These are phyloP conservation scores for Eulemur albifrons DNA, from an alignment of 2,797 vertebrate genomes.

Conservation along the genomic window DNA sequence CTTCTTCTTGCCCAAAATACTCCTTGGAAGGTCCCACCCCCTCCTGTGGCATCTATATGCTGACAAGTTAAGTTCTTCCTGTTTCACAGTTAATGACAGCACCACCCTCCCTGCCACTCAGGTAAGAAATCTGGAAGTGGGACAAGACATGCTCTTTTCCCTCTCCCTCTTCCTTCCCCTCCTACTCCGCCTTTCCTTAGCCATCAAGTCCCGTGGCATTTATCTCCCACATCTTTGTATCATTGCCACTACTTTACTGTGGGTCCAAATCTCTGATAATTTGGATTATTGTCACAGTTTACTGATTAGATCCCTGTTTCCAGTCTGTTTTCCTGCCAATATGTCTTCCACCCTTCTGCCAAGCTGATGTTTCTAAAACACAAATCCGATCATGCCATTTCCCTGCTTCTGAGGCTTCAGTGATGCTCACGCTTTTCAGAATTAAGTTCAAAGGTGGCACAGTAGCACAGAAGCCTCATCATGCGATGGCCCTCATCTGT, in stretches of 20 bases:
- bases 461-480: neutral
- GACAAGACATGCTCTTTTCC: neutral
- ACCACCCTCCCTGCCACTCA: neutral
- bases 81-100: neutral
- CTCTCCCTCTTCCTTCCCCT: neutral
- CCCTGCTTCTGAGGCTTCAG: neutral
- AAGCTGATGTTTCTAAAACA: constrained; percentile 35
- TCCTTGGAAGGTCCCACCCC: neutral
- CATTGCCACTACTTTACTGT: neutral
- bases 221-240: neutral
- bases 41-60: neutral
- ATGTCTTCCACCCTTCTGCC: neutral
- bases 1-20: neutral
- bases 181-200: neutral
- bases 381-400: neutral
- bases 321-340: neutral
- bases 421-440: neutral
- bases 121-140: neutral
- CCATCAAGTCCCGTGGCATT: no score
- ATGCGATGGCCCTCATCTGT: rapidly evolving
- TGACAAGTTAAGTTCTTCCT: neutral
- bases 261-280: neutral
- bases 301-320: neutral
- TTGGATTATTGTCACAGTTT: neutral
- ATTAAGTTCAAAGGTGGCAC: neutral